Evolutionary conservation across 1,140 invertebrate species (phyloP), one percentile per base, ranked within the genome.

Genomic region (Calephelis virginiensis): DNA sequence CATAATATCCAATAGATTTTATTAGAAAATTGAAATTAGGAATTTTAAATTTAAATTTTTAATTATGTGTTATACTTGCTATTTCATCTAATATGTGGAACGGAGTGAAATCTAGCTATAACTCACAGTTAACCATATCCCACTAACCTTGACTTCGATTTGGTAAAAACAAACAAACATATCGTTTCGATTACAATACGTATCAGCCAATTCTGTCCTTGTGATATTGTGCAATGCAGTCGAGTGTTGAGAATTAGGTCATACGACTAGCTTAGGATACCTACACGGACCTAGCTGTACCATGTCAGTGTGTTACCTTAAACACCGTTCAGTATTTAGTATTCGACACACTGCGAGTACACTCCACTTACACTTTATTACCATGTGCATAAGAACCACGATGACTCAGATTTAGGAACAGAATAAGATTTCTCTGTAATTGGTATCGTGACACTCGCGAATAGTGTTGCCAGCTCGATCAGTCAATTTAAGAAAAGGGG

Each of bases 381-480:
- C 11, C 53, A 65, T 56, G 49, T 50, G 43, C 40, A 45, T 45
- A 45, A 53, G 14, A 17, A 12, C 61, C 61, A 64, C n/a, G 66
- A 61, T 40, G 49, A 59, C 47, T 66, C 60, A 46, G 12, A 37
- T 17, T 6, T 49, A 60, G 43, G 40, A 76, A 72, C 72, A 75
- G 74, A 74, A 74, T 78, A 73, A 82, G 74, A 75, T 80, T 80
- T 80, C 76, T 80, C 73, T 74, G 78, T 85, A 85, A 79, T 79
- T 81, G 71, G 74, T 81, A 81, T 77, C 79, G 73, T 72, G 78
- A 76, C 74, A 74, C 66, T 70, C 77, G 75, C 53, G 53, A 37
- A 59, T 37, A 37, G 53, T 59, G 53, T 59, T 38, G 53, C 53
- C 12, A 59, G 53, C 53, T 59, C 17, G 12, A 59, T n/a, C 53